phyloP scores from a whole-genome alignment of 2,888 invertebrate genomes.

The Chymomyza amoena region DNA sequence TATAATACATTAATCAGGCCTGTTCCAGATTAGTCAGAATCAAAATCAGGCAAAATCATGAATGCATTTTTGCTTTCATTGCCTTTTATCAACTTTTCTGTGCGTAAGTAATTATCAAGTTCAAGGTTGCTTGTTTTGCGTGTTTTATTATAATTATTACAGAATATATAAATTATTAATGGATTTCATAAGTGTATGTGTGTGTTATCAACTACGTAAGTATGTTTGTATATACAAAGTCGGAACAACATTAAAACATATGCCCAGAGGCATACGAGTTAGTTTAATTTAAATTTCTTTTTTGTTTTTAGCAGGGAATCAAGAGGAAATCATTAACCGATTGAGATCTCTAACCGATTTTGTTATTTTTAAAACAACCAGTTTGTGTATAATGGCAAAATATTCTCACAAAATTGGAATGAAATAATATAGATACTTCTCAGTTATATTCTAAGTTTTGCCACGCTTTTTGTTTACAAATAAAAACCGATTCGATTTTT shows the following conservation, averaged over 20 bases:
- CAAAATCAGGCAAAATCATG: too few species aligned
- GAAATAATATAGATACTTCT: neutral
- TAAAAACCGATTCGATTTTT: too few species aligned
- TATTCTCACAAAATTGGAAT: neutral
- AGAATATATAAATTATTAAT: conserved; percentile 7
- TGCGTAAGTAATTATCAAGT: neutral
- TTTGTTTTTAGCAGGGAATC: neutral
- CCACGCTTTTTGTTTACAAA: too few species aligned
- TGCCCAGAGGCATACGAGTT: neutral
- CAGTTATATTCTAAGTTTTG: neutral
- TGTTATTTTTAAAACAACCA: neutral
- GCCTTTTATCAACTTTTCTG: neutral
- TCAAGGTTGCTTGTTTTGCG: neutral
- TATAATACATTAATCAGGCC: too few species aligned
- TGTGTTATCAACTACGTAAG: conserved; percentile 49
- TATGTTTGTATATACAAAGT: neutral
- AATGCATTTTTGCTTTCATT: too few species aligned
- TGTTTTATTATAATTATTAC: conserved; percentile 6
- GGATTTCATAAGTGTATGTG: conserved; percentile 19
- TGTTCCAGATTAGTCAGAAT: too few species aligned
- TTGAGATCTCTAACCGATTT: neutral
- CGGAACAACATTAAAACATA: neutral
- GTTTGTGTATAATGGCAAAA: neutral
- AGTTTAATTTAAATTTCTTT: neutral
- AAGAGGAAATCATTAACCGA: neutral